Evolutionary conservation across 2,888 invertebrate species (phyloP).

Genomic region (Drosophila nigritarsus): DNA sequence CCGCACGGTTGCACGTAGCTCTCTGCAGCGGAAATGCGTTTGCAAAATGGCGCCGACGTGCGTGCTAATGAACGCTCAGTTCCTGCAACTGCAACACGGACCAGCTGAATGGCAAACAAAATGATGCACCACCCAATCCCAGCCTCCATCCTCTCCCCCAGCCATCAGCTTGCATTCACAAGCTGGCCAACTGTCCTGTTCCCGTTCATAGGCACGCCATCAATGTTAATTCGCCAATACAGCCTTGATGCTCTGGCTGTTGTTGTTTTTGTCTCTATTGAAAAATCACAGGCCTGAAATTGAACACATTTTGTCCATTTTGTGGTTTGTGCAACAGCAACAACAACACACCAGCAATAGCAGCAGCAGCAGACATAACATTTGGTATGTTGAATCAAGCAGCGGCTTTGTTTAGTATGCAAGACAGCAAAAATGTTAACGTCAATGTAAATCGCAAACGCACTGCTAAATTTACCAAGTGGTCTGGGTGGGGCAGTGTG

Average conservation of each 20-base stretch:
- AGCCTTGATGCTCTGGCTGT: conserved; percentile 31
- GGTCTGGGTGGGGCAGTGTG: background rate
- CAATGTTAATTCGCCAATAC: conserved; percentile 76
- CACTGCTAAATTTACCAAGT: conserved; percentile 62
- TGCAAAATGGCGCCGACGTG: conserved; percentile 80
- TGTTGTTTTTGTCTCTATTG: conserved; percentile 57
- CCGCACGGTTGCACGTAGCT: conserved; percentile 66
- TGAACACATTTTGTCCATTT: conserved; percentile 81
- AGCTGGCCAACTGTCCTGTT: conserved; percentile 11
- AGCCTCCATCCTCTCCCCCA: background rate
- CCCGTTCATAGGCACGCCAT: conserved; percentile 57
- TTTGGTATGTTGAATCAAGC: conserved; percentile 47
- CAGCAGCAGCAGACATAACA: conserved; percentile 33
- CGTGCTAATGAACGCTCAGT: conserved; percentile 75
- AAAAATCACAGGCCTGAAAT: conserved; percentile 78
- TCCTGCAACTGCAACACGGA: conserved; percentile 36
- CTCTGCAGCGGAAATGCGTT: conserved; percentile 74
- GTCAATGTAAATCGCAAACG: conserved; percentile 74
- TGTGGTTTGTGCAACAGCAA: conserved; percentile 63
- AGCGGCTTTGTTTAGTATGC: conserved; percentile 71
- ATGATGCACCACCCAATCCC: conserved; percentile 24
- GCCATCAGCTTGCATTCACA: background rate
- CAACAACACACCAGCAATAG: conserved; percentile 22
- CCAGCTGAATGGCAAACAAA: conserved; percentile 55
- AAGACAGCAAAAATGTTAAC: conserved; percentile 73